Conservation (phyloP, 1,140 invertebrate genomes). For the Manduca sexta region DNA sequence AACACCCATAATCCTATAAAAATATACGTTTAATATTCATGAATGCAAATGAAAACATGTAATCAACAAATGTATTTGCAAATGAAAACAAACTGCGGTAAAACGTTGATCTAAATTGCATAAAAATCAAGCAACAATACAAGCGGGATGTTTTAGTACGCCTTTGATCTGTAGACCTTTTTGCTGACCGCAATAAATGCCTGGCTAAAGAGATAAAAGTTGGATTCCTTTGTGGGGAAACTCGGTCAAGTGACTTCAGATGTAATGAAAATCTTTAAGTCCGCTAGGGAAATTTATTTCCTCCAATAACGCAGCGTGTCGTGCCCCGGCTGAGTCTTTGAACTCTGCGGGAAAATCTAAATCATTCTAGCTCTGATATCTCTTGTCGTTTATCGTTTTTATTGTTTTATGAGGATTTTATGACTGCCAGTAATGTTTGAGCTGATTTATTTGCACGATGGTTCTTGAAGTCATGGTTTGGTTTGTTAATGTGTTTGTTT, state of each 20-base stretch:
- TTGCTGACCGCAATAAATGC: constrained; percentile 59
- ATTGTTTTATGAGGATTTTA: not conserved
- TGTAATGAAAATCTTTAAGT: constrained; percentile 55
- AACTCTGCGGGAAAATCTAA: constrained; percentile 1
- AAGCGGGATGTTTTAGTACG: constrained; percentile 32
- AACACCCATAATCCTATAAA: too few relatives aligned
- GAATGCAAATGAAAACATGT: too few relatives aligned
- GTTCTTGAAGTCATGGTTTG: too few relatives aligned
- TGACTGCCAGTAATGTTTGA: not conserved
- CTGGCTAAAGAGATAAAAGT: constrained; percentile 54
- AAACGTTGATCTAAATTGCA: too few relatives aligned
- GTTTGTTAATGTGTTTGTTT: too few relatives aligned
- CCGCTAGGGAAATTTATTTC: constrained; percentile 43
- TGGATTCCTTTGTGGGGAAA: constrained; percentile 43
- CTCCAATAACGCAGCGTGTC: constrained; percentile 25
- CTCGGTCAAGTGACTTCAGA: constrained; percentile 39
- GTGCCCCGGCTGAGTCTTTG: constrained; percentile 13
- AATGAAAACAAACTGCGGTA: too few relatives aligned
- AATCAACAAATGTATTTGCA: too few relatives aligned
- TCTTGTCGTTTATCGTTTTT: not conserved
- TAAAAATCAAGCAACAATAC: not conserved
- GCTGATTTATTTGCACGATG: too few relatives aligned
- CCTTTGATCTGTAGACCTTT: constrained; percentile 44
- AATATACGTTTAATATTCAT: too few relatives aligned
- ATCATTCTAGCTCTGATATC: not conserved